Base-by-base conservation (phyloP, 2,888 invertebrate genomes). In the Achlya flavicornis region DNA sequence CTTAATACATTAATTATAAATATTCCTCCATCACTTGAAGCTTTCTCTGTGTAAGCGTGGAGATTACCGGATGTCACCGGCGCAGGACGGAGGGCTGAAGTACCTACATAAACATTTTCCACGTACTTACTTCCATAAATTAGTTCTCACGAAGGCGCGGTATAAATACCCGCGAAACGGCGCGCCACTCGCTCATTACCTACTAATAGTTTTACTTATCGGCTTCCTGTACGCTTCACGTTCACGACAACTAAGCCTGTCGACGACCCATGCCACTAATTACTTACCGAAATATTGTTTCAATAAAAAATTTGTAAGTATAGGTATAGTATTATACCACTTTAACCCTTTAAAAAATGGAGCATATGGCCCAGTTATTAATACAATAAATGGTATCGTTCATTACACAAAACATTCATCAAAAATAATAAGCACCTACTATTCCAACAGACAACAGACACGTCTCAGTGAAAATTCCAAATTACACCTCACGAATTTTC, bases 121-220 rank as follows among this genome's bases (percentile, higher is more conserved):
- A 90, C 88, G 93, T 92, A 93, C 92, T 92, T 91, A 89, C 89
- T 88, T 90, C 90, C 92, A 93, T 93, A 93, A 93, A 93, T 93
- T 92, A 91, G 90, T 92, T 93, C 89, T 84, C 83, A 92, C 83
- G 89, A 93, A 93, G 87, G 87, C 89, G 89, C 83, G 88, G 87
- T 92, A 92, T 92, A 90, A 93, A 92, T 92, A 92, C 87, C 79
- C 89, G 88, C 86, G 84, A 91, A 90, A 88, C 88, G 84, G 80
- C 85, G 84, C 83, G 77, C 83, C 87, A 84, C 81, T 85, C 80
- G 88, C 89, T 90, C 91, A 90, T 91, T 91, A 90, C 90, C 84
- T 85, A 86, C 91, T 89, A 89, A 91, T 89, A 92, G 91, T 89
- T 90, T 89, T 88, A 90, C 88, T 89, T 88, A 90, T 87, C 82